Base-by-base conservation (phyloP, 2,797 vertebrate genomes). In the Dendrocincla tyrannina region DNA sequence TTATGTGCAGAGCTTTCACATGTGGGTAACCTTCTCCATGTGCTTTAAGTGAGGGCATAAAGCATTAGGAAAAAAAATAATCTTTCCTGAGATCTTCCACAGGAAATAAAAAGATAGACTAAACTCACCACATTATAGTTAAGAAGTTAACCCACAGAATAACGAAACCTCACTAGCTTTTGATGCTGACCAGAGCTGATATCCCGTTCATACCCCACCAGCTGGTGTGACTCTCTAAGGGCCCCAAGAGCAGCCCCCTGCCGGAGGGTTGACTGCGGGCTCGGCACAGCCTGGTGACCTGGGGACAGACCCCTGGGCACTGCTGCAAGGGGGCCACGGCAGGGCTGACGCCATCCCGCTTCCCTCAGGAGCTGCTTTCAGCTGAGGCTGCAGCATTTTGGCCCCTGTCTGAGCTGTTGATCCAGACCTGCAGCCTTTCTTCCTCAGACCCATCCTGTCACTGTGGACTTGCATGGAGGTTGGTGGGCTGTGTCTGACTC, bases 271-370 rank as follows among this genome's bases (percentile, higher is more conserved):
- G 44, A 24, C 42, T 24, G 30, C 1, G 17, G 50, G 49, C 55
- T 64, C 70, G 6, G 49, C 46, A 1, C 18, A 1, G 49, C 37
- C 33, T 2, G 10, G 22, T 4, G 63, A 13, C 63, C 0, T 32
- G 37, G 49, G 67, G 37, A 44, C 37, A 49, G 27, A 25, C 22
- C 72, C 18, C 70, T 1, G 4, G 68, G 16, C 42, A 41, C 13
- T 3, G 11, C 49, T 37, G 47, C 0, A 2, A 13, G 14, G 28
- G 13, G 10, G 11, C 25, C 83, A 5, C 0, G 0, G n/a, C 76
- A 20, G 50, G 22, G 10, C 55, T 6, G 2, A 3, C 24, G 7
- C 5, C 1, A 1, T 20, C 17, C 22, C 1, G 0, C 25, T 74
- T 46, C 68, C 59, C 50, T 16, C n/a, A 1, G 49, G 41, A 49